Percentiles rank a stretch among this genome's conserved stretches.
Conservation (phyloP, 2,888 invertebrate species). For the Tribolium freemani region DNA sequence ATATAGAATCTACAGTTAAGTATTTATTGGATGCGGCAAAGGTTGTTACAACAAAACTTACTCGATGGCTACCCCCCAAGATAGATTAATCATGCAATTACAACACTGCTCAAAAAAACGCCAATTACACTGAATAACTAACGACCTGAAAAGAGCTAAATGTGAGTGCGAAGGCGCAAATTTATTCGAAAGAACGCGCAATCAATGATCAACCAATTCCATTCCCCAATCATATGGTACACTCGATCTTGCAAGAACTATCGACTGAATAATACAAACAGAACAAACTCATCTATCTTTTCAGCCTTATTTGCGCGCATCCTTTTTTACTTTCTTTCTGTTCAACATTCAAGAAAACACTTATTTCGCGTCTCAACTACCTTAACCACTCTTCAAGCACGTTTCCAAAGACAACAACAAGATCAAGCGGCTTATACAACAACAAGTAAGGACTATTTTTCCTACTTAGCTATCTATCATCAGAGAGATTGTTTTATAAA, state of each 20-base stretch:
- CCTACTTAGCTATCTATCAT: neutral
- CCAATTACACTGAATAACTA: slow-evolving; percentile 23
- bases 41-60: slow-evolving; percentile 21
- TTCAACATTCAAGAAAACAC: neutral
- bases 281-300: neutral
- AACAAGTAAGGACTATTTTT: neutral
- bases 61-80: slow-evolving; percentile 8
- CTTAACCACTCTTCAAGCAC: neutral
- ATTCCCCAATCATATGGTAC: neutral
- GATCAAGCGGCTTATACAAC: neutral
- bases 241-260: neutral
- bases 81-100: slow-evolving; percentile 31
- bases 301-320: neutral
- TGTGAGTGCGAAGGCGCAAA: slow-evolving; percentile 21
- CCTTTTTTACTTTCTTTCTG: neutral
- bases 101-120: slow-evolving; percentile 16
- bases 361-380: neutral
- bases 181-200: slow-evolving; percentile 21
- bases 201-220: slow-evolving; percentile 19
- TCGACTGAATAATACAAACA: neutral
- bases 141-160: slow-evolving; percentile 19
- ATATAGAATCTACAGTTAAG: slow-evolving; percentile 24
- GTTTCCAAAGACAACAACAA: neutral
- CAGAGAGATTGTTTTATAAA: neutral
- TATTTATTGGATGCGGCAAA: slow-evolving; percentile 9